A percentile compares a stretch with the other conserved stretches of the same genome.
Evolutionary conservation across 1,140 invertebrate species (phyloP).

Genomic region (Popillia japonica): DNA sequence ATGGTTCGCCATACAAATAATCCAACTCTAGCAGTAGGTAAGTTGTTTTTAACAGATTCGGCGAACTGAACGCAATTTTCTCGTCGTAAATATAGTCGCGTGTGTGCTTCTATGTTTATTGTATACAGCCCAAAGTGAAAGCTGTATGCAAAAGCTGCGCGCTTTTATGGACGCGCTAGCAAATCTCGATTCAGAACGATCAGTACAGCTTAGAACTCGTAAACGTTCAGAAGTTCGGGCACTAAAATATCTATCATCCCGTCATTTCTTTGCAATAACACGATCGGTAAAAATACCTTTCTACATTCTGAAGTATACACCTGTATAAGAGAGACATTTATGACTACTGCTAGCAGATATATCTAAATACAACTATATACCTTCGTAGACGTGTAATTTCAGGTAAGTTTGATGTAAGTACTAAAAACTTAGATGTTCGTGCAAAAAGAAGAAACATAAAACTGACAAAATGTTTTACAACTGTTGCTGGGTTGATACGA

Average conservation of each 20-base stretch:
- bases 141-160: slow-evolving; percentile 3
- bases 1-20: too few species aligned
- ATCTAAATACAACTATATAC: neutral
- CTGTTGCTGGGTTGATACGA: neutral
- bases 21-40: too few species aligned
- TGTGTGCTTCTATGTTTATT: neutral
- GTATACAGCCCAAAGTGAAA: neutral
- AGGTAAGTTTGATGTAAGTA: slow-evolving; percentile 1
- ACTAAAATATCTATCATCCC: neutral
- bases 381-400: neutral
- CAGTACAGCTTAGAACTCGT: neutral
- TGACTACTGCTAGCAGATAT: neutral
- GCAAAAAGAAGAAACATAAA: neutral
- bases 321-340: neutral
- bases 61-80: slow-evolving; percentile 30
- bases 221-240: neutral
- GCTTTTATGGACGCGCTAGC: neutral
- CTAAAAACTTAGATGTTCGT: neutral
- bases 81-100: neutral
- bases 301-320: neutral
- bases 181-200: neutral
- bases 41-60: too few species aligned
- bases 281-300: neutral
- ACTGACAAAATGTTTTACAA: neutral
- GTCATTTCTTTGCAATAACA: neutral